Percentiles rank a stretch among this genome's conserved stretches.
Evolutionary conservation across 2,888 invertebrate genomes (phyloP).

Genomic region (Acanthosepion pharaonis): DNA sequence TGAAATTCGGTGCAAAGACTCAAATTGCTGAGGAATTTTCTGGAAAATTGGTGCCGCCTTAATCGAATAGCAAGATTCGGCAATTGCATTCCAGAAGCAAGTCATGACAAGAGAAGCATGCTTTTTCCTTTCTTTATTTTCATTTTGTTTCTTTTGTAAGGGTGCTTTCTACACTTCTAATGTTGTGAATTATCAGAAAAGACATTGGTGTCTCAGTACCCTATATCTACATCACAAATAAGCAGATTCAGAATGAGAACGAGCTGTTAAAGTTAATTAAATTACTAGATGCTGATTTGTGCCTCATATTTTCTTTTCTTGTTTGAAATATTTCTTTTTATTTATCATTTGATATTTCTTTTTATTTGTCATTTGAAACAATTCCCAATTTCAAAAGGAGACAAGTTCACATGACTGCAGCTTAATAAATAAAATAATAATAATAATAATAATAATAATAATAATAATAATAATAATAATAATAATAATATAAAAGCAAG

Average conservation of each 20-base stretch:
- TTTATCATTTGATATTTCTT: neutral
- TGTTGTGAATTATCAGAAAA: constrained; percentile 17
- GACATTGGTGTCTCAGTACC: neutral
- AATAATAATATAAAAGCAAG: neutral
- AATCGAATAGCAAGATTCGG: constrained; percentile 1
- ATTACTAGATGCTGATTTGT: neutral
- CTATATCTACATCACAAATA: neutral
- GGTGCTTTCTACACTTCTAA: neutral
- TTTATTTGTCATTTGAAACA: neutral
- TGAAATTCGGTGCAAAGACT: constrained; percentile 15
- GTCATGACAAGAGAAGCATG: neutral
- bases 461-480: neutral
- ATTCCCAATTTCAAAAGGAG: neutral
- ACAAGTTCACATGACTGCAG: neutral
- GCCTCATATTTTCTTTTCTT: neutral
- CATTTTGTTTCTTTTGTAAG: neutral
- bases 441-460: neutral
- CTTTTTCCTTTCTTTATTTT: neutral
- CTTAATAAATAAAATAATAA: neutral
- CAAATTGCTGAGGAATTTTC: neutral
- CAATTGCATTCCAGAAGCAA: constrained; percentile 33
- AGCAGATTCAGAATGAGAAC: neutral
- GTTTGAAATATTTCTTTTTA: neutral
- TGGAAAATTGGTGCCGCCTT: constrained; percentile 33
- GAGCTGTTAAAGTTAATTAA: neutral